Percentiles rank a stretch among this genome's conserved stretches.
Conservation (phyloP, 2,113 vertebrate genomes). For the Paedocypris sp. region DNA sequence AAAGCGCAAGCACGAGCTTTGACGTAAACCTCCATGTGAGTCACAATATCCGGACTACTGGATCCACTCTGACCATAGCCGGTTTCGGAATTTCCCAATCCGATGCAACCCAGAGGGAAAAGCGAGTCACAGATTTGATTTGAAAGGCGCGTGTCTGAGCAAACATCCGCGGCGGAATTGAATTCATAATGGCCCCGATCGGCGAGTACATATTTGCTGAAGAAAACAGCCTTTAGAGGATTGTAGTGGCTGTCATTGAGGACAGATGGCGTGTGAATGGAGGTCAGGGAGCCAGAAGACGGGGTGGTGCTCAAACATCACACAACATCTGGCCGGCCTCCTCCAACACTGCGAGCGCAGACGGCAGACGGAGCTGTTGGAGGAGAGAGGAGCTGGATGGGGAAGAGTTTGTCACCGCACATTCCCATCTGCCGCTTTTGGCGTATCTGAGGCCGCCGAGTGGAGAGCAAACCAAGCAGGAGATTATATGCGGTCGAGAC, state of each 20-base stretch:
- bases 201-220: slow-evolving; percentile 37
- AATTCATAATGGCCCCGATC: slow-evolving; percentile 36
- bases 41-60: neutral
- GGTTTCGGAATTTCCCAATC: slow-evolving; percentile 21
- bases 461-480: slow-evolving; percentile 7
- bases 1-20: too few species aligned
- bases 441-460: slow-evolving; percentile 23
- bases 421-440: slow-evolving; percentile 34
- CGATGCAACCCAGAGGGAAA: slow-evolving; percentile 10
- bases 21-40: too few species aligned
- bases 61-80: neutral
- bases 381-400: slow-evolving; percentile 26
- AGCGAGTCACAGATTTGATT: slow-evolving; percentile 10
- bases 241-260: slow-evolving; percentile 24
- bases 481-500: slow-evolving; percentile 21
- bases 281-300: slow-evolving; percentile 31
- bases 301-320: slow-evolving; percentile 15
- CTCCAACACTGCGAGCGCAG: slow-evolving; percentile 8
- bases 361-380: neutral
- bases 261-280: slow-evolving; percentile 36
- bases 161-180: slow-evolving; percentile 34
- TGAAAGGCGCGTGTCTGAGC: slow-evolving; percentile 25
- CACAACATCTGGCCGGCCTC: slow-evolving; percentile 28
- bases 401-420: slow-evolving; percentile 29
- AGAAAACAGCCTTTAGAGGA: slow-evolving; percentile 34